A percentile compares a stretch with the other conserved stretches of the same genome.
phyloP scores from a whole-genome alignment of 2,113 vertebrate species.

The Lagopus leucura region DNA sequence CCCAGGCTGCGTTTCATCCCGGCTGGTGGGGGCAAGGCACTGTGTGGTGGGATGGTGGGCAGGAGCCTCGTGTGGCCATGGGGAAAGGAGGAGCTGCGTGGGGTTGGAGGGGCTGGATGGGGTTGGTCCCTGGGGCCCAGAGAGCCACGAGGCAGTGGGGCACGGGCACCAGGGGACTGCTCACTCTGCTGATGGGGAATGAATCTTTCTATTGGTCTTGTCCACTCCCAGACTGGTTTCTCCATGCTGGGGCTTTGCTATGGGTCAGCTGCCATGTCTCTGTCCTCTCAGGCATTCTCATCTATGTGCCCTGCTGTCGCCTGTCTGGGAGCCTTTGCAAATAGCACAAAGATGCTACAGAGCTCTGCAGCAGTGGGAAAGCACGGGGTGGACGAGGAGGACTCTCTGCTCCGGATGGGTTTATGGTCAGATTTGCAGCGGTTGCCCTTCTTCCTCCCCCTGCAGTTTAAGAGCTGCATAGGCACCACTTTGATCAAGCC shows the following conservation, averaged over 20 bases:
- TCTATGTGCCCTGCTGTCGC: not conserved
- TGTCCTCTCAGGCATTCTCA: not conserved
- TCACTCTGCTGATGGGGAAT: fast-evolving
- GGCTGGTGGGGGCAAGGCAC: conserved; percentile 33
- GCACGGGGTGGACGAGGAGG: not conserved
- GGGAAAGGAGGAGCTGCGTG: not conserved
- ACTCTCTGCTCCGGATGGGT: not conserved
- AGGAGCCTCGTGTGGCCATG: not conserved
- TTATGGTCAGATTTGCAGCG: not conserved
- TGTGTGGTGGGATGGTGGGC: not conserved
- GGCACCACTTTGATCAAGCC: fast-evolving
- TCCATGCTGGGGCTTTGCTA: not conserved
- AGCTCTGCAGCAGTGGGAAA: not conserved
- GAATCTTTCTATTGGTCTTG: not conserved
- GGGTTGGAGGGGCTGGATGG: not conserved
- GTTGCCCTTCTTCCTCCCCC: not conserved
- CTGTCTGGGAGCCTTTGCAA: not conserved
- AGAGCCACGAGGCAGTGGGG: fast-evolving
- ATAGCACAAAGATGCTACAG: fast-evolving
- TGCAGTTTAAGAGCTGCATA: not conserved
- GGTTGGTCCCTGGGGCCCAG: not conserved
- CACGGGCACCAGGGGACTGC: not conserved
- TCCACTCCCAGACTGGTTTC: not conserved
- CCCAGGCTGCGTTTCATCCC: not conserved
- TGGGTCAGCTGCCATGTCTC: not conserved